These are phyloP conservation scores for Taenioides sp. DNA, from an alignment of 2,797 vertebrate genomes.

Conservation along the genomic window DNA sequence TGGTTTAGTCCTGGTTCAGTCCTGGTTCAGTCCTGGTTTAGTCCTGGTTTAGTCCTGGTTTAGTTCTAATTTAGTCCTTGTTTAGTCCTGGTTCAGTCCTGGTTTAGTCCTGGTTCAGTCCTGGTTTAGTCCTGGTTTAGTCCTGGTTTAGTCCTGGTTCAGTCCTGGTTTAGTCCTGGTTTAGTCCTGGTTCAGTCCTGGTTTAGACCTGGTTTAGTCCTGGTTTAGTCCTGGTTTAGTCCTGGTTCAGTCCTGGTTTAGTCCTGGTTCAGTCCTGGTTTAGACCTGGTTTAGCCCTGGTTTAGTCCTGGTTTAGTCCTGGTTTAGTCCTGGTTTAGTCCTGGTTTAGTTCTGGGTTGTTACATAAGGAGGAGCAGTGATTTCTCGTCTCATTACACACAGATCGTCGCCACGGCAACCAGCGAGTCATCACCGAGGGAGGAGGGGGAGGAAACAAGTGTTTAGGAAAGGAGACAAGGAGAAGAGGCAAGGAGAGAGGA, in stretches of 20 bases:
- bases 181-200: neutral
- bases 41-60: neutral
- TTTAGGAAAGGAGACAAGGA: neutral
- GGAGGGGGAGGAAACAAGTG: neutral
- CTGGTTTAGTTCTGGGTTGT: neutral
- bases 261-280: neutral
- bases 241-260: neutral
- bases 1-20: constrained; percentile 1
- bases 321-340: neutral
- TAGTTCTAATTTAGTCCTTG: constrained; percentile 1
- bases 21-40: neutral
- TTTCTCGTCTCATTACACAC: constrained; percentile 77
- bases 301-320: neutral
- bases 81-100: neutral
- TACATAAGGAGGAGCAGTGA: constrained; percentile 60
- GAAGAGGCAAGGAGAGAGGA: neutral
- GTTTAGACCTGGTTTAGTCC: neutral
- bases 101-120: neutral
- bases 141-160: neutral
- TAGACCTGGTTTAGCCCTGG: neutral
- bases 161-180: neutral
- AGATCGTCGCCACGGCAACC: constrained; percentile 58
- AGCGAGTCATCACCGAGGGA: neutral
- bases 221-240: neutral
- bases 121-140: neutral